Percentiles rank a stretch among this genome's conserved stretches.
These are phyloP conservation scores for Prenolepis imparis DNA, from an alignment of 2,888 invertebrate genomes.

Conservation along the genomic window DNA sequence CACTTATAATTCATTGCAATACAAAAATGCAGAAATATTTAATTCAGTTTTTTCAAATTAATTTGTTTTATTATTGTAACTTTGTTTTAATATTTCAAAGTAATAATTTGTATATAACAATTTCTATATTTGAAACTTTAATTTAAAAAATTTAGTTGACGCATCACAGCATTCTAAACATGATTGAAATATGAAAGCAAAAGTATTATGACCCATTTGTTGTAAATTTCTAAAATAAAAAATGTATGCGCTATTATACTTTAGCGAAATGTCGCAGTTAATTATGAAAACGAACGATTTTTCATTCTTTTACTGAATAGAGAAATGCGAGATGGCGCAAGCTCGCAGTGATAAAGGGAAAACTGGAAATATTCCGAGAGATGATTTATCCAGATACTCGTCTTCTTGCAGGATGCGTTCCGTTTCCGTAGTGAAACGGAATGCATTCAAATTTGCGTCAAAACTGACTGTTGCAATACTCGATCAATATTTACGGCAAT, in stretches of 20 bases:
- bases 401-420: background rate
- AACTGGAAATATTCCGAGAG: slow-evolving; percentile 16
- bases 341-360: background rate
- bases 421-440: slow-evolving; percentile 1
- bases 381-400: slow-evolving; percentile 40
- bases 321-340: background rate
- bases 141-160: background rate
- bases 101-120: background rate
- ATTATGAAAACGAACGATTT: slow-evolving; percentile 31
- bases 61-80: background rate
- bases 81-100: background rate
- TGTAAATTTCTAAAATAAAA: slow-evolving; percentile 30
- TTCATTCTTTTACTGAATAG: slow-evolving; percentile 12
- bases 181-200: slow-evolving; percentile 15
- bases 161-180: background rate
- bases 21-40: background rate
- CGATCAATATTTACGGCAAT: slow-evolving; percentile 31
- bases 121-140: background rate
- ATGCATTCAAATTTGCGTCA: slow-evolving; percentile 40
- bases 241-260: slow-evolving; percentile 28
- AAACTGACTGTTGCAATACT: slow-evolving; percentile 18
- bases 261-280: slow-evolving; percentile 38
- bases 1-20: background rate
- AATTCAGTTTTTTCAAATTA: background rate
- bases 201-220: slow-evolving; percentile 28